A percentile compares a stretch with the other conserved stretches of the same genome.
Conservation (phyloP, 2,113 vertebrate genomes). For the Pachycephala philippinensis region DNA sequence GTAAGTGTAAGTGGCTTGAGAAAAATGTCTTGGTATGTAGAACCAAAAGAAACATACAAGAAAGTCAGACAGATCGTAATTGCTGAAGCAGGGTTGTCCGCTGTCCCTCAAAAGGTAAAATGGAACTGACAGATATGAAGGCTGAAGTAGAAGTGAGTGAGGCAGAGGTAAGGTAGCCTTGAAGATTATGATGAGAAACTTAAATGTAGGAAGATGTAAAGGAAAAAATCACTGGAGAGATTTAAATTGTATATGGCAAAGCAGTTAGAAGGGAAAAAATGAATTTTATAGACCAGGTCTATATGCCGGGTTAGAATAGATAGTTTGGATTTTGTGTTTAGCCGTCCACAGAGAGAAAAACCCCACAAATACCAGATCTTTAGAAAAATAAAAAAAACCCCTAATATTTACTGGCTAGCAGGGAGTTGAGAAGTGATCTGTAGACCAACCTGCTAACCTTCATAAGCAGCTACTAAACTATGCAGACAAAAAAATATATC, state of each 20-base stretch:
- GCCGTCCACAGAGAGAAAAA: not conserved
- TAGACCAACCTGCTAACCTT: not conserved
- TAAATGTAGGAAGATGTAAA: not conserved
- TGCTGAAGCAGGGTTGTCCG: not conserved
- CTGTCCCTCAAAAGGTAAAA: not conserved
- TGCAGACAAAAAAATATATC: not conserved
- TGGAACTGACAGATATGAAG: not conserved
- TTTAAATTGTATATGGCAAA: not conserved
- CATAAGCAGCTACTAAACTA: not conserved
- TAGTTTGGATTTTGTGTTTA: not conserved
- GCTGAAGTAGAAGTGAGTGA: not conserved
- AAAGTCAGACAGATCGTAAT: not conserved
- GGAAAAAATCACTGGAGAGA: not conserved
- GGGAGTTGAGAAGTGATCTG: not conserved
- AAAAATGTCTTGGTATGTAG: not conserved
- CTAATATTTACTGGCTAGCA: not conserved
- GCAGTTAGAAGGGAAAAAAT: not conserved
- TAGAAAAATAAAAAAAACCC: not conserved
- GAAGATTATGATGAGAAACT: not conserved
- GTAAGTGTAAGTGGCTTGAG: not conserved
- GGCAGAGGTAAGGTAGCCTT: not conserved
- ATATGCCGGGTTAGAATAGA: fast-evolving
- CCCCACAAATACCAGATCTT: not conserved
- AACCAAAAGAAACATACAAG: not conserved
- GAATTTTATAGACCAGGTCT: not conserved